These are phyloP conservation scores for Gobionotothen gibberifrons DNA, from an alignment of 2,797 vertebrate species.

Conservation along the genomic window DNA sequence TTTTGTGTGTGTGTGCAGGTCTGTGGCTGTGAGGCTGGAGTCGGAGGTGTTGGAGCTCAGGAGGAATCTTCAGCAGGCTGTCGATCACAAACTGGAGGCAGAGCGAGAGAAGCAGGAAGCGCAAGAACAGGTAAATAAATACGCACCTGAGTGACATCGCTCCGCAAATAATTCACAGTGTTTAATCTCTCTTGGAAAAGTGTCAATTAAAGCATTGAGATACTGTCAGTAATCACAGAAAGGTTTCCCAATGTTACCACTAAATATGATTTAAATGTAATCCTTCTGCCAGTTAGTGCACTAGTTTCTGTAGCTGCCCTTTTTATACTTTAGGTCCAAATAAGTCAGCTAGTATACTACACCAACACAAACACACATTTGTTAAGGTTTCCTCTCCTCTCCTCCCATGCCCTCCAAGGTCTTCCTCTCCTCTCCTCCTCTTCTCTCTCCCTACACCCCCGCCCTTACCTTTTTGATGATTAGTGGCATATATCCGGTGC, in stretches of 20 bases:
- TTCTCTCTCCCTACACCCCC: conserved; percentile 14
- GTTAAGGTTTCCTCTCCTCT: conserved; percentile 30
- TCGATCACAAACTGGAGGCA: conserved; percentile 66
- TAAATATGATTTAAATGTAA: conserved; percentile 35
- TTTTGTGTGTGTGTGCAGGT: conserved; percentile 42
- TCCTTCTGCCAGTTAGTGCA: conserved; percentile 9
- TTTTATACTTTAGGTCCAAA: conserved; percentile 10
- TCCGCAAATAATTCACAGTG: conserved; percentile 20
- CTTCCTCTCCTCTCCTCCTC: conserved; percentile 33
- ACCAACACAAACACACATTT: conserved; percentile 40
- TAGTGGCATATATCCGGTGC: conserved; percentile 82
- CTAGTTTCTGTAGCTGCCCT: conserved; percentile 28
- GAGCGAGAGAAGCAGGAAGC: conserved; percentile 61
- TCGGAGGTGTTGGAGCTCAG: conserved; percentile 64
- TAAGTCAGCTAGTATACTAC: conserved; percentile 24
- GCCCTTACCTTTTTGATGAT: conserved; percentile 77
- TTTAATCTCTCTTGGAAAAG: conserved; percentile 10
- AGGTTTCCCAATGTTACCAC: conserved; percentile 5
- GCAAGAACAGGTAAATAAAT: conserved; percentile 69
- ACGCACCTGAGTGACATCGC: conserved; percentile 47
- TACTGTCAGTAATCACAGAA: conserved; percentile 14
- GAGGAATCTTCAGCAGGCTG: conserved; percentile 61
- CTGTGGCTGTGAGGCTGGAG: conserved; percentile 64
- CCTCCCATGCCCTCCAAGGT: conserved; percentile 40
- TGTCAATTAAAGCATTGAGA: conserved; percentile 15